Conservation (phyloP, 2,113 vertebrate species). For the Scopus umbretta region DNA sequence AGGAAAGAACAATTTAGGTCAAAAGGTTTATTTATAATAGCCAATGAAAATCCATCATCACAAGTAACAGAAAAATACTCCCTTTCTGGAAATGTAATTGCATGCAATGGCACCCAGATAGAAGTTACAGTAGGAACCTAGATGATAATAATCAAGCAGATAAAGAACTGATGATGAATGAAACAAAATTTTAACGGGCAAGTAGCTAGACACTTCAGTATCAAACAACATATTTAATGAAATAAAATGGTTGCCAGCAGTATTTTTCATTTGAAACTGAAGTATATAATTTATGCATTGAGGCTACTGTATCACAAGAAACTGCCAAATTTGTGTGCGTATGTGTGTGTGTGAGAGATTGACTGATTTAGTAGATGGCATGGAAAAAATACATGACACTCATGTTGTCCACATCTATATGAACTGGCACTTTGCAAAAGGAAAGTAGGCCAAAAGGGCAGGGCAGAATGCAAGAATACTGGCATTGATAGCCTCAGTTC, state of each 20-base stretch:
- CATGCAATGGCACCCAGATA: not conserved
- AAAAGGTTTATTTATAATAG: not conserved
- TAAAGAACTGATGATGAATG: not conserved
- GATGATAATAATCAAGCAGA: not conserved
- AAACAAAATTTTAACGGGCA: not conserved
- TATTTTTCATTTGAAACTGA: not conserved
- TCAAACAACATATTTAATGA: not conserved
- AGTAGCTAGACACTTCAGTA: not conserved
- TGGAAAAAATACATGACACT: fast-evolving
- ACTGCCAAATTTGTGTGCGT: not conserved
- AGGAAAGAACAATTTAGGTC: not conserved
- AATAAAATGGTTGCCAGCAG: not conserved
- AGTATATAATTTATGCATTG: not conserved
- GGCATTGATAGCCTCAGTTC: not conserved
- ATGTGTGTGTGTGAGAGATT: not conserved
- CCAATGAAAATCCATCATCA: not conserved
- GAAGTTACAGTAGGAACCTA: not conserved
- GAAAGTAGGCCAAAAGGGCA: not conserved
- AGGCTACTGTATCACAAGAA: not conserved
- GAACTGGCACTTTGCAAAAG: not conserved
- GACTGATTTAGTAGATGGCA: not conserved
- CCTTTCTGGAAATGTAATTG: not conserved
- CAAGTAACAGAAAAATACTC: not conserved
- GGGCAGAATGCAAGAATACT: not conserved
- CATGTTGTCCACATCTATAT: too few relatives aligned